A percentile compares a stretch with the other conserved stretches of the same genome.
These are phyloP conservation scores for Agelas oroides DNA, from an alignment of 37 sponge, comb jelly and placozoan species.

Conservation along the genomic window DNA sequence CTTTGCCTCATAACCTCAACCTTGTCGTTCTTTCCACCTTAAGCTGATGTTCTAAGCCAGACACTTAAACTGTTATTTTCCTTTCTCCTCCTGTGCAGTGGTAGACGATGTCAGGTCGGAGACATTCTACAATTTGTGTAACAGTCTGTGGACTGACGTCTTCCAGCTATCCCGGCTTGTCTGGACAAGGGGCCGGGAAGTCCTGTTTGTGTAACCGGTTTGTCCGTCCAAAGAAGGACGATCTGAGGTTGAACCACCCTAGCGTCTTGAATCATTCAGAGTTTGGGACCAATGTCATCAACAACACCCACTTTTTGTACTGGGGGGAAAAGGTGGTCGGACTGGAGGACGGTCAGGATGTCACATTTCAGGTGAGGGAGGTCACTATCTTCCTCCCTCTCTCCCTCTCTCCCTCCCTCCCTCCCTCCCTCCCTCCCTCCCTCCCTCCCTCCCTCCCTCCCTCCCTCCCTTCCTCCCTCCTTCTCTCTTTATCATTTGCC, in stretches of 20 bases:
- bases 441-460: too few species aligned
- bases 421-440: too few species aligned
- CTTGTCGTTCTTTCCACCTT: too few species aligned
- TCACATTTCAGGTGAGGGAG: conserved; percentile 47
- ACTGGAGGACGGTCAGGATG: conserved; percentile 58
- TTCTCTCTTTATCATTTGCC: too few species aligned
- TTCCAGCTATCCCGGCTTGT: conserved; percentile 24
- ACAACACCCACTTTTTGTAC: conserved; percentile 81
- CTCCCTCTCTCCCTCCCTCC: too few species aligned
- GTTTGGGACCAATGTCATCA: conserved; percentile 63
- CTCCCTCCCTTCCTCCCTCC: too few species aligned
- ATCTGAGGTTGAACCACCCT: conserved; percentile 52
- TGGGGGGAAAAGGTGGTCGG: conserved; percentile 74
- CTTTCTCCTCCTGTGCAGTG: too few species aligned
- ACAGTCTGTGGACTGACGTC: conserved; percentile 67
- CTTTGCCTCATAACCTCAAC: too few species aligned
- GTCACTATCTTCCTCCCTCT: too few species aligned
- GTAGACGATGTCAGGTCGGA: neutral
- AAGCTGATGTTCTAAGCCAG: too few species aligned
- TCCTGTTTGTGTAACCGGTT: conserved; percentile 83
- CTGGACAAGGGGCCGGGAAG: conserved; percentile 80
- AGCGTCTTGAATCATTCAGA: conserved; percentile 64
- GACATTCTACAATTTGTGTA: conserved; percentile 24
- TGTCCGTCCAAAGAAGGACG: conserved; percentile 58
- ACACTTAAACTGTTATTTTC: too few species aligned